phyloP scores from a whole-genome alignment of 2,113 vertebrate species.

The Genyomyrus donnyi region DNA sequence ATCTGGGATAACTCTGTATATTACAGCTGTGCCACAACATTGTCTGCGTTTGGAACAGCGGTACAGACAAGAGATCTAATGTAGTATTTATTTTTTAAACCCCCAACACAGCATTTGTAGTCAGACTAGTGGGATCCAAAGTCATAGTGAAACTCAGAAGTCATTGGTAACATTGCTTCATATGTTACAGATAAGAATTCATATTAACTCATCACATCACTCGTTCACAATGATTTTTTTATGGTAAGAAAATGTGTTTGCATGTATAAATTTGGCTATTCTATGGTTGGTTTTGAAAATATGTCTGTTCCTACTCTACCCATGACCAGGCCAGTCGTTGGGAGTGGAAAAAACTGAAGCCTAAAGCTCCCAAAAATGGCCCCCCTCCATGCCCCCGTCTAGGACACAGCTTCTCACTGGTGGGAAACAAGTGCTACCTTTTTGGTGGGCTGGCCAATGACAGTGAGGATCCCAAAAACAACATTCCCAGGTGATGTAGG shows the following conservation, averaged over 20 bases:
- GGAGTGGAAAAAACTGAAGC: constrained; percentile 76
- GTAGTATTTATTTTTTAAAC: neutral
- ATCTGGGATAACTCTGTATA: neutral
- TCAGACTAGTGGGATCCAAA: neutral
- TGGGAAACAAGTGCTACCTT: constrained; percentile 82
- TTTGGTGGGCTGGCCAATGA: constrained; percentile 84
- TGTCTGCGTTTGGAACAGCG: neutral
- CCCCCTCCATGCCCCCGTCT: constrained; percentile 76
- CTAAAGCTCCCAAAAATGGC: constrained; percentile 69
- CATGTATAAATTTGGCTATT: neutral
- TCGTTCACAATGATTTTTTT: neutral
- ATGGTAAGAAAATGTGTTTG: neutral
- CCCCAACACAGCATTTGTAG: neutral
- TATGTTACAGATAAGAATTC: neutral
- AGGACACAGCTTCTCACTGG: constrained; percentile 80
- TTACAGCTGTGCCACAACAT: neutral
- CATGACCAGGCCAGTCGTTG: constrained; percentile 66
- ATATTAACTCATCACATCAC: neutral
- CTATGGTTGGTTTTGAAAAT: neutral
- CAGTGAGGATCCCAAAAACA: constrained; percentile 82
- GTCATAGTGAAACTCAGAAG: neutral
- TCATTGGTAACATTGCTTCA: neutral
- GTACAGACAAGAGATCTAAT: neutral
- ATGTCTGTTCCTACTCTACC: neutral
- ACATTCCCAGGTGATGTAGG: constrained; percentile 64